phyloP scores from a whole-genome alignment of 2,797 vertebrate species.

The Podargus strigoides region DNA sequence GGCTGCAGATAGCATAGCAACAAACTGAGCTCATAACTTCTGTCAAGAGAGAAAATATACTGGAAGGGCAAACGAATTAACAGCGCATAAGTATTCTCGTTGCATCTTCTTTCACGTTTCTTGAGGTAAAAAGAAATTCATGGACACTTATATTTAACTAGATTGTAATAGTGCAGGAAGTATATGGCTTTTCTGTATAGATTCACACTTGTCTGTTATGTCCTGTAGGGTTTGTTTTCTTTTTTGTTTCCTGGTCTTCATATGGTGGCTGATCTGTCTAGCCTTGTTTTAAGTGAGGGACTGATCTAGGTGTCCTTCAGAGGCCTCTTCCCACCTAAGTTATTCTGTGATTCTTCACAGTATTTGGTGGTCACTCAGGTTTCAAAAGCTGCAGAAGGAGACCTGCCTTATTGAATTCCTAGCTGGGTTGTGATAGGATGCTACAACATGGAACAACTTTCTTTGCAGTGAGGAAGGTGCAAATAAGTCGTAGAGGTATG shows the following conservation, averaged over 20 bases:
- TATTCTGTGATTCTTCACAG: not conserved
- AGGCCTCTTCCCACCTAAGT: not conserved
- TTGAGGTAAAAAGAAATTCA: not conserved
- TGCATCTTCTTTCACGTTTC: not conserved
- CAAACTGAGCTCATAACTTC: not conserved
- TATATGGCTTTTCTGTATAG: not conserved
- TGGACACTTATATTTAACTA: not conserved
- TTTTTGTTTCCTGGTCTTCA: not conserved
- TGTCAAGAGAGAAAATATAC: not conserved
- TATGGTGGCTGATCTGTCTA: not conserved
- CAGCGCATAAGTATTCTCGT: not conserved
- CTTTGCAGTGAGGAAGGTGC: not conserved
- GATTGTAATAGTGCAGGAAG: not conserved
- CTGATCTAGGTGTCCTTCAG: not conserved
- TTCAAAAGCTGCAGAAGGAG: not conserved
- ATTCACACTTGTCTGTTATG: accelerated
- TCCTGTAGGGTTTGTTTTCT: not conserved
- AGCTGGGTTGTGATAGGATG: not conserved
- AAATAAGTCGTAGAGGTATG: not conserved
- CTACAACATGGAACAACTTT: not conserved
- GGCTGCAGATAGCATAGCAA: not conserved
- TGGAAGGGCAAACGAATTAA: not conserved
- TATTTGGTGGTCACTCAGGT: not conserved
- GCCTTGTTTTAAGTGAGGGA: not conserved
- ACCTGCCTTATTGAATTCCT: not conserved